These are phyloP conservation scores for Mactromeris polynyma DNA, from an alignment of 2,888 invertebrate species.

Conservation along the genomic window DNA sequence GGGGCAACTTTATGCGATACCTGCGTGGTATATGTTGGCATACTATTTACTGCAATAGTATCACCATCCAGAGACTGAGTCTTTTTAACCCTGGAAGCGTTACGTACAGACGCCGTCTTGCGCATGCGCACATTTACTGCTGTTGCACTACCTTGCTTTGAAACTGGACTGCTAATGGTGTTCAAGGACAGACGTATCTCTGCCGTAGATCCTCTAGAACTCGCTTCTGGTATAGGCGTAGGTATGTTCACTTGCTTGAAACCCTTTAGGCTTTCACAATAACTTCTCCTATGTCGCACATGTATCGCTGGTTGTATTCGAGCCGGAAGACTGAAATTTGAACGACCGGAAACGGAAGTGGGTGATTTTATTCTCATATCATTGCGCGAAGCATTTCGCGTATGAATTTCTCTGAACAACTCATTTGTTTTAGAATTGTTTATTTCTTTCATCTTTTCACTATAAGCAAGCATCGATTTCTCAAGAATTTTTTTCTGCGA, in stretches of 20 bases:
- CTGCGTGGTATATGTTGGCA: background rate
- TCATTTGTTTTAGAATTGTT: conserved; percentile 37
- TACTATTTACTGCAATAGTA: background rate
- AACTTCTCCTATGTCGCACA: background rate
- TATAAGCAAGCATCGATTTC: conserved; percentile 63
- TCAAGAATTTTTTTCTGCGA: conserved; percentile 58
- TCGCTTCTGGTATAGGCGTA: conserved; percentile 26
- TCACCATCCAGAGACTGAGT: background rate
- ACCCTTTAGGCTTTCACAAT: background rate
- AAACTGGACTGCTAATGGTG: background rate
- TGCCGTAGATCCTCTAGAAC: conserved; percentile 21
- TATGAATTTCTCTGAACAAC: conserved; percentile 59
- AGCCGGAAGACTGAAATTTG: background rate
- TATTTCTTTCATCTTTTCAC: conserved; percentile 61
- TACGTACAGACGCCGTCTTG: background rate
- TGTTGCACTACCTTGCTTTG: background rate
- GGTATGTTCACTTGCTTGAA: conserved; percentile 20
- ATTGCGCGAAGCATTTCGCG: conserved; percentile 32
- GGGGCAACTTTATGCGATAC: background rate
- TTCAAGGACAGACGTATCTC: background rate
- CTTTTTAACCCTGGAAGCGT: background rate
- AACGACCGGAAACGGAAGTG: background rate
- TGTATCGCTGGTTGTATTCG: background rate
- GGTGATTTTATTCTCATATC: conserved; percentile 9
- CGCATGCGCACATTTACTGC: background rate